Conservation (phyloP, 2,888 invertebrate species). For the Drosophila birchii region DNA sequence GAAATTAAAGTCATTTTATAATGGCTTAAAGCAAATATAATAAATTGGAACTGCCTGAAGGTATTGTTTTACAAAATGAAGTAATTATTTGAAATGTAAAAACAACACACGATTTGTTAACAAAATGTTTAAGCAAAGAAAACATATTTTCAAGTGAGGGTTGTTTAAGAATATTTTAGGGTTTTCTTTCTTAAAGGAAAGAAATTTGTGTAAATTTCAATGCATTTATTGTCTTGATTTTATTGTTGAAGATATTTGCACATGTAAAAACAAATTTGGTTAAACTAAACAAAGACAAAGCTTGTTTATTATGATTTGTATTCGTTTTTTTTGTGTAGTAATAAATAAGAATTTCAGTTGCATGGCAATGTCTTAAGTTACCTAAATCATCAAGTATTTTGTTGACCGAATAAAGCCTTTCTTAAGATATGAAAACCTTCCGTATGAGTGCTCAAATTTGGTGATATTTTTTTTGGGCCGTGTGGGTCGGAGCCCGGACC, state of each 20-base stretch:
- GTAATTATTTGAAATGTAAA: not conserved
- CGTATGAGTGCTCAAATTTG: slow-evolving; percentile 8
- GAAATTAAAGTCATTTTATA: not conserved
- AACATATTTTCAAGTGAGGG: not conserved
- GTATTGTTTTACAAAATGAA: not conserved
- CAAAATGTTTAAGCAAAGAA: not conserved
- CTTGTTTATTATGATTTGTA: not conserved
- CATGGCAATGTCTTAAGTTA: not conserved
- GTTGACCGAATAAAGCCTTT: not conserved
- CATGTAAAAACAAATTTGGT: not conserved
- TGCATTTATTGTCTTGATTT: not conserved
- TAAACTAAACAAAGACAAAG: not conserved
- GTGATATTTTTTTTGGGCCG: slow-evolving; percentile 28
- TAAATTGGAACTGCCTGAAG: not conserved
- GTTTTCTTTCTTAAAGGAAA: not conserved
- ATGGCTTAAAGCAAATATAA: not conserved
- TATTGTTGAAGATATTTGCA: not conserved
- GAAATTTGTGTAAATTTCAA: not conserved
- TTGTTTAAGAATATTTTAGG: not conserved
- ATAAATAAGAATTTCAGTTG: not conserved
- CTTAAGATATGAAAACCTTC: slow-evolving; percentile 2
- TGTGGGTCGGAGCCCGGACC: slow-evolving; percentile 21
- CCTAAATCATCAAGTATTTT: not conserved
- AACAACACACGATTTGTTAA: not conserved
- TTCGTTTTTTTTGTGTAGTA: not conserved